These are phyloP conservation scores for Carassius carassius DNA, from an alignment of 2,113 vertebrate species.

Conservation along the genomic window DNA sequence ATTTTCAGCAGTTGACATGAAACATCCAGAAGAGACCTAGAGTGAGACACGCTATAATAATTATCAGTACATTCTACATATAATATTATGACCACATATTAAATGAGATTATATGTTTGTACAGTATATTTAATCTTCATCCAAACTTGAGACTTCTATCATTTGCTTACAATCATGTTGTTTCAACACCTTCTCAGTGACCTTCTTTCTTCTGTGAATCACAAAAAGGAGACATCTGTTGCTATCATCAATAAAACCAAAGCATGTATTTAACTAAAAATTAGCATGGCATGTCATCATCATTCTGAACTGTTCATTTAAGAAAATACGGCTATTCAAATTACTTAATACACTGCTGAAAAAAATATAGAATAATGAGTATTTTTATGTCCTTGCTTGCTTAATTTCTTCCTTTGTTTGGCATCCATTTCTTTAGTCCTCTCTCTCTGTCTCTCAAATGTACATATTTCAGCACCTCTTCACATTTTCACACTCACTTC, in stretches of 20 bases:
- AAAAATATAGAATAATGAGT: not conserved
- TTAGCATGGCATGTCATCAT: not conserved
- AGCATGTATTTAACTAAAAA: not conserved
- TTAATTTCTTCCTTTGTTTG: not conserved
- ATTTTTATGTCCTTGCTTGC: not conserved
- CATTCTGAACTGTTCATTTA: not conserved
- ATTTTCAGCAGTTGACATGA: no score
- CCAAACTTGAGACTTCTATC: no score
- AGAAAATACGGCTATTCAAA: not conserved
- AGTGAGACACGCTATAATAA: not conserved
- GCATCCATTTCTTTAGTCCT: not conserved
- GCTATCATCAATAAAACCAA: no score
- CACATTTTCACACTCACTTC: constrained; percentile 29
- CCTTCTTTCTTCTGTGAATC: no score
- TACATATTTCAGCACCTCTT: not conserved
- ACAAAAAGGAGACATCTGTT: no score
- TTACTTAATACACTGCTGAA: not conserved
- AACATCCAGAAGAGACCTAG: not conserved
- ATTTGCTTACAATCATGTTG: no score
- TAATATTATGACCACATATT: not conserved
- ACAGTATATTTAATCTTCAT: no score
- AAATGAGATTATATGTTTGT: no score
- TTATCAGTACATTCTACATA: not conserved
- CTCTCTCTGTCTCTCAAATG: not conserved
- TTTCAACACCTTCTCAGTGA: no score